Evolutionary conservation across 2,888 invertebrate species (phyloP).

Genomic region (Bimastos eiseni): DNA sequence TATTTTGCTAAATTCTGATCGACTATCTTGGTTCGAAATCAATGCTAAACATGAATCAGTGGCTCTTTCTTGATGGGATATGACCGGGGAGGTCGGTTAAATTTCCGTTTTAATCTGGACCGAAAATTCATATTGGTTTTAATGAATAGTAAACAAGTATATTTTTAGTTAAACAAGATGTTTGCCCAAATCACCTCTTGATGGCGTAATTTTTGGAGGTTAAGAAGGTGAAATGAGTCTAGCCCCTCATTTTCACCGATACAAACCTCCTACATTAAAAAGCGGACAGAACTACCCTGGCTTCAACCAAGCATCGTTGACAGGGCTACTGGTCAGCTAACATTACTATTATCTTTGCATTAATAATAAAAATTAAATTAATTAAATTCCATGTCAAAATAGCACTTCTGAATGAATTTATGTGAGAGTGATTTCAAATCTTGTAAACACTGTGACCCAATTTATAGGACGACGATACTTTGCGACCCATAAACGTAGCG

Average conservation of each 20-base stretch:
- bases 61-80: background rate
- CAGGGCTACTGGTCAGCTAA: constrained; percentile 19
- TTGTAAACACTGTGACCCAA: no score
- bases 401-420: no score
- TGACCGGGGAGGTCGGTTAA: background rate
- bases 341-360: background rate
- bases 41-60: background rate
- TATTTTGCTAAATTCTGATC: background rate
- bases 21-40: background rate
- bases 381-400: no score
- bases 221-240: constrained; percentile 22
- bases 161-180: no score
- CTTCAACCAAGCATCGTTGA: constrained; percentile 3
- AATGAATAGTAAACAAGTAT: background rate
- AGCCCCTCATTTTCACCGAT: constrained; percentile 17
- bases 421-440: no score
- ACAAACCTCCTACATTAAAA: constrained; percentile 13
- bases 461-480: no score
- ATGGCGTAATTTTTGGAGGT: background rate
- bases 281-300: constrained; percentile 16
- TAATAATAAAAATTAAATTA: background rate
- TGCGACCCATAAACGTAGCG: no score
- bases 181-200: background rate
- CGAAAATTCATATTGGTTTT: background rate
- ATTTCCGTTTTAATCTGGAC: background rate